phyloP scores from a whole-genome alignment of 2,797 vertebrate genomes.

The Mormyrops attenuatus region DNA sequence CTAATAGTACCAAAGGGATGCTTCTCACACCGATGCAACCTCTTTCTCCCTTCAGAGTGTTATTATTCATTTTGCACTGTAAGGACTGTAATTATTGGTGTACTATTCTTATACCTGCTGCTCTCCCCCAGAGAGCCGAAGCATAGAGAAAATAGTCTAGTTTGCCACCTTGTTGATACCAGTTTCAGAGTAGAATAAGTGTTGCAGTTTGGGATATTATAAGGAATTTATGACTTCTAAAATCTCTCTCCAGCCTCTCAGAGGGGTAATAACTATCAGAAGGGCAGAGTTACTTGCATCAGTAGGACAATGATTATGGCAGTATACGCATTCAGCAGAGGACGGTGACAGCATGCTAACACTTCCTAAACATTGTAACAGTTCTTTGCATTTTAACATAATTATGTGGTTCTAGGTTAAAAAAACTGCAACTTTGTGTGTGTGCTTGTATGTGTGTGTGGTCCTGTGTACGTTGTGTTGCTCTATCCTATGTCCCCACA shows the following conservation, averaged over 20 bases:
- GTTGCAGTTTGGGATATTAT: conserved; percentile 29
- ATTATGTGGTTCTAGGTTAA: background rate
- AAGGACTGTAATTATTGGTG: conserved; percentile 42
- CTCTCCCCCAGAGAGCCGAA: conserved; percentile 22
- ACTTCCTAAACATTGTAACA: conserved; percentile 19
- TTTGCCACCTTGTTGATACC: conserved; percentile 33
- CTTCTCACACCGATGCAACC: conserved; percentile 40
- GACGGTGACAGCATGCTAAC: conserved; percentile 31
- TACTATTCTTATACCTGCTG: conserved; percentile 42
- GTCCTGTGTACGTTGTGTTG: background rate
- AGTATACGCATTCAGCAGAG: conserved; percentile 41
- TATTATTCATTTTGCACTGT: conserved; percentile 38
- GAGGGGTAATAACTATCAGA: conserved; percentile 25
- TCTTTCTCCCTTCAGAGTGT: conserved; percentile 37
- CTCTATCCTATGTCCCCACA: background rate
- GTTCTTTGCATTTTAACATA: background rate
- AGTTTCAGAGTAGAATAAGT: conserved; percentile 21
- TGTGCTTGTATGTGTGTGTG: background rate
- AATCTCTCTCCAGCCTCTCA: conserved; percentile 33
- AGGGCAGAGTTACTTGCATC: conserved; percentile 43
- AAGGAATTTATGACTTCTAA: conserved; percentile 42
- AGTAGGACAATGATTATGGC: conserved; percentile 50
- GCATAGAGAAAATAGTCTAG: conserved; percentile 29
- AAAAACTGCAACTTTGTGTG: background rate
- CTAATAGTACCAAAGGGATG: conserved; percentile 41